phyloP scores from a whole-genome alignment of 2,888 invertebrate species.

The Mycogona germanica region DNA sequence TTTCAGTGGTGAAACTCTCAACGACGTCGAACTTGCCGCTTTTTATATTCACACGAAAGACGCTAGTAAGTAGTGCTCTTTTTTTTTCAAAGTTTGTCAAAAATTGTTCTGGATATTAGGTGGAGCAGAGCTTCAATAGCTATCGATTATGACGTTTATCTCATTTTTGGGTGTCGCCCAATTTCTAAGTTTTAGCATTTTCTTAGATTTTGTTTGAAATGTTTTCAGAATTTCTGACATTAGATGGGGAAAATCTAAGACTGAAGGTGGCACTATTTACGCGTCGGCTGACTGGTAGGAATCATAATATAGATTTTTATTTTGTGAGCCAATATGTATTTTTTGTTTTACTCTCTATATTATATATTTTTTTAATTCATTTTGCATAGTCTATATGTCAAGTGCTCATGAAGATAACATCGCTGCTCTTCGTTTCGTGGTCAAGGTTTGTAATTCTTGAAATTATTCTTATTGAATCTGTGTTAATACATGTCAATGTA shows the following conservation, averaged over 20 bases:
- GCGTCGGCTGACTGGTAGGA: background rate
- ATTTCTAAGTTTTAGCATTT: no score
- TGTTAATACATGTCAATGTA: no score
- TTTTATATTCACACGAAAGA: no score
- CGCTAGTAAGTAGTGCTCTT: background rate
- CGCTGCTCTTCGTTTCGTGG: background rate
- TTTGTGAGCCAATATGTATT: background rate
- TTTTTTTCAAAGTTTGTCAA: background rate
- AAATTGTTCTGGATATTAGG: background rate
- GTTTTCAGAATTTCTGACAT: background rate
- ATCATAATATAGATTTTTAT: background rate
- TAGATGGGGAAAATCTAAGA: slow-evolving; percentile 11
- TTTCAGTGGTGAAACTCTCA: no score
- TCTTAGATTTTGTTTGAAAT: no score
- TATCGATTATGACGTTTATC: no score
- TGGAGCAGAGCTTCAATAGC: no score
- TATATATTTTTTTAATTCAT: background rate
- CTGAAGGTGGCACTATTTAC: background rate
- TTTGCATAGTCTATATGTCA: slow-evolving; percentile 3
- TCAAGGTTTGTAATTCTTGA: background rate
- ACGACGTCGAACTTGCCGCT: no score
- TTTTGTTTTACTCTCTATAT: background rate
- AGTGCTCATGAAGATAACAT: slow-evolving; percentile 14
- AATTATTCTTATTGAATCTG: slow-evolving; percentile 4
- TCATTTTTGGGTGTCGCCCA: no score